A percentile compares a stretch with the other conserved stretches of the same genome.
Conservation (phyloP, 1,140 invertebrate species). For the Mya arenaria region DNA sequence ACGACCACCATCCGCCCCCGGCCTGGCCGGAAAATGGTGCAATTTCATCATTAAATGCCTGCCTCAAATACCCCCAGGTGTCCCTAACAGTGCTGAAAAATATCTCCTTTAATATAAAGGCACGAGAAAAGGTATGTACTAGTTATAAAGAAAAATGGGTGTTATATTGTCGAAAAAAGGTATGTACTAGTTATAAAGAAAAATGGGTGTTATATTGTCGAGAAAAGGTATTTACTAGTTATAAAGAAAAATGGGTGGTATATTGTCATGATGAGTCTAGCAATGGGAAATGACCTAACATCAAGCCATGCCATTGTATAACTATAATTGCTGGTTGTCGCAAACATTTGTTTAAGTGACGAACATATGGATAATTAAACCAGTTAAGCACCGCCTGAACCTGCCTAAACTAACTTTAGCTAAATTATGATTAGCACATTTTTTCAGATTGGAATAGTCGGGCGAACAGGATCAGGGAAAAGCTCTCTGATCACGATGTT, state of each 20-base stretch:
- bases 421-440: not conserved
- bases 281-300: too few relatives aligned
- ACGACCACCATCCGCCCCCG: constrained; percentile 84
- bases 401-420: not conserved
- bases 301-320: too few relatives aligned
- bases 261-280: too few relatives aligned
- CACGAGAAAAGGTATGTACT: constrained; percentile 89
- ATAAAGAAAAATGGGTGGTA: too few relatives aligned
- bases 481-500: not conserved
- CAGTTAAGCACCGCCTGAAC: not conserved
- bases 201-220: too few relatives aligned
- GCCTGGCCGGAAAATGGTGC: constrained; percentile 86
- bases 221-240: too few relatives aligned
- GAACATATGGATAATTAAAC: not conserved
- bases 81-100: constrained; percentile 87
- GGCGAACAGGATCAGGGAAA: constrained; percentile 5
- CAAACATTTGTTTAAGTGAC: not conserved
- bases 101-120: constrained; percentile 86
- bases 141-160: too few relatives aligned
- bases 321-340: not conserved
- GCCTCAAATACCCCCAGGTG: constrained; percentile 85
- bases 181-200: too few relatives aligned
- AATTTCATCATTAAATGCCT: constrained; percentile 87
- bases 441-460: constrained; percentile 3
- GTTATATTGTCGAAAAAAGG: too few relatives aligned